Conservation (phyloP, 2,797 vertebrate genomes). For the Malacoraja senta region DNA sequence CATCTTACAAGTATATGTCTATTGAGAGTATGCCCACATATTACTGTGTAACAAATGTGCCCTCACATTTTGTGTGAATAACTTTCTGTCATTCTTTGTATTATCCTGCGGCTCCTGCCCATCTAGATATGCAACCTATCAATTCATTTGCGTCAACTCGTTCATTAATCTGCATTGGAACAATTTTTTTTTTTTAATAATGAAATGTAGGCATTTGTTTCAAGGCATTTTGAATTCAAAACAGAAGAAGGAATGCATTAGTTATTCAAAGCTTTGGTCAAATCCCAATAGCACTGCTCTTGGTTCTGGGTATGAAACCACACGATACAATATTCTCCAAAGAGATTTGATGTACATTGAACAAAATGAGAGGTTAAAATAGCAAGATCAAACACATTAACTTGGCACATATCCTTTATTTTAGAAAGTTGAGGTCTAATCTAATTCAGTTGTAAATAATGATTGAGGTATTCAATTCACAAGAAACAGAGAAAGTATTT, state of each 20-base stretch:
- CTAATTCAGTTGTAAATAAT: not conserved
- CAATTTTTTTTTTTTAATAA: not conserved
- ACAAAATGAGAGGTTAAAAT: not conserved
- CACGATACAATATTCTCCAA: not conserved
- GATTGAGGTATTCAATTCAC: not conserved
- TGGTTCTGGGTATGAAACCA: not conserved
- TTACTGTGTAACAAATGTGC: not conserved
- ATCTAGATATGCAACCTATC: not conserved
- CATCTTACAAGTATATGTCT: not conserved
- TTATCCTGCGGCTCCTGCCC: not conserved
- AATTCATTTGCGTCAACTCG: not conserved
- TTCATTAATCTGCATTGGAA: not conserved
- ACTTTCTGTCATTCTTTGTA: not conserved
- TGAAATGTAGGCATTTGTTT: not conserved
- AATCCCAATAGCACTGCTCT: not conserved
- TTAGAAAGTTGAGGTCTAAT: not conserved
- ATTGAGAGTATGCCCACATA: not conserved
- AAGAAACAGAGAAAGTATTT: not conserved
- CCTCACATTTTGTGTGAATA: too few species aligned
- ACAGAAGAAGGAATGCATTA: not conserved
- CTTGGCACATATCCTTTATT: not conserved
- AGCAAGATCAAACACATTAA: not conserved
- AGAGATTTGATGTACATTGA: not conserved
- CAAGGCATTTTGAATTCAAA: not conserved
- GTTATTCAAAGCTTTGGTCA: not conserved